Conservation (phyloP, 2,888 invertebrate species). For the Hydrotaea diabolus region DNA sequence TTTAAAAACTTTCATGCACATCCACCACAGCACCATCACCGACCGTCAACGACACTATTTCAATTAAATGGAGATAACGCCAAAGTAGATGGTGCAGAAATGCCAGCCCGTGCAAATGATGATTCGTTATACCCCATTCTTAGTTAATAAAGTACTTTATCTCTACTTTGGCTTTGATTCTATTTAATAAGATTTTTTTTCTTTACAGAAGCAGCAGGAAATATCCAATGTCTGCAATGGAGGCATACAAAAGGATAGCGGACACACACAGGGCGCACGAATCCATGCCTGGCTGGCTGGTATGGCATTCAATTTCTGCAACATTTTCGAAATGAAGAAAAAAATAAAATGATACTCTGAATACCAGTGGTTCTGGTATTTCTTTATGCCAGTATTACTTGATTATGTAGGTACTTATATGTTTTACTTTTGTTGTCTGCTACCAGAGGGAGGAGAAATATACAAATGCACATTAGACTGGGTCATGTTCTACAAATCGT, state of each 20-base stretch:
- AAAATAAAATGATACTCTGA: neutral
- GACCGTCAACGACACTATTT: slow-evolving; percentile 50
- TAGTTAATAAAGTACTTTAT: slow-evolving; percentile 61
- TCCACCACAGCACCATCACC: slow-evolving; percentile 30
- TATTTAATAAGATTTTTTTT: slow-evolving; percentile 45
- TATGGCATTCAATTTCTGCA: slow-evolving; percentile 39
- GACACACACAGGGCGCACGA: neutral
- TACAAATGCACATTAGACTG: too few species aligned
- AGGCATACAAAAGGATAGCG: neutral
- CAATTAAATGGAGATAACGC: slow-evolving; percentile 46
- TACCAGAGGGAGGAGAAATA: too few species aligned
- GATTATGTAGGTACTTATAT: slow-evolving; percentile 5
- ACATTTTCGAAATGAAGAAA: neutral
- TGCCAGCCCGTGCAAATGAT: neutral
- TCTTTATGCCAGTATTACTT: slow-evolving; percentile 25
- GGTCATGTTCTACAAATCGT: too few species aligned
- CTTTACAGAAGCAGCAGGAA: neutral
- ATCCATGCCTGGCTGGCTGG: neutral
- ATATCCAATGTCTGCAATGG: neutral
- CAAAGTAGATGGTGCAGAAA: neutral
- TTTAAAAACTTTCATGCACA: slow-evolving; percentile 24
- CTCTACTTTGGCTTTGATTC: slow-evolving; percentile 20
- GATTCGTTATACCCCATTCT: neutral
- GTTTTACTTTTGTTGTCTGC: neutral
- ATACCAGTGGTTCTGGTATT: slow-evolving; percentile 12